Evolutionary conservation across 1,140 invertebrate species (phyloP), one percentile per base, ranked within the genome.

Genomic region (Liolophura sinensis): DNA sequence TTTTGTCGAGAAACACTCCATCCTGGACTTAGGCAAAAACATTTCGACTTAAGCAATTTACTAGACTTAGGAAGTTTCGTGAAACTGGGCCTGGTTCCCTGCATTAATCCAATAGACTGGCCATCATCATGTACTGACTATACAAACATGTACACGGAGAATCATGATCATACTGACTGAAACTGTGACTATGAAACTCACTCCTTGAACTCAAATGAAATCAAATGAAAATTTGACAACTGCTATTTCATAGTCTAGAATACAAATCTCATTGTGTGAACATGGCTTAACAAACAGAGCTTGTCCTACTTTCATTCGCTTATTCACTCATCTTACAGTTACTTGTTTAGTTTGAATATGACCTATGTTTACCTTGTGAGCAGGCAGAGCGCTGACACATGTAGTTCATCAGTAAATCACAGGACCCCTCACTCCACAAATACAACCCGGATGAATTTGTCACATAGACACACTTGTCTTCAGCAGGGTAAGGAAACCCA

Each of bases 321-420:
- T 18, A 15, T 51, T n/a, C n/a, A n/a, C 20, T 48, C 60, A 5
- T 54, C 20, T 46, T 51, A 54, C 1, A 1, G 4, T 4, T 5
- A 51, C 22, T 27, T n/a, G 15, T 54, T 16, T 9, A 54, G 55
- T 3, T 18, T 20, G 1, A 22, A 51, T 24, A 58, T 31, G n/a
- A 22, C 18, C 3, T 57, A 56, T 64, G 65, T 56, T 85, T 86
- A 92, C 93, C 93, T 83, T 90, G 87, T 52, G 95, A 93, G 86
- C 96, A 98, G n/a, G 96, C 95, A 65, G 88, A 88, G 15, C 93
- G 87, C 74, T 93, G 89, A 81, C 96, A 98, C 88, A 98, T 93
- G 84, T 97, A 98, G 0, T 60, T 57, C 67, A 64, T 67, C 55
- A 69, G 65, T n/a, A 56, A 12, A 31, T 64, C 55, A 64, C 70